Evolutionary conservation across 2,797 vertebrate species (phyloP).

Genomic region (Coreius guichenoti): DNA sequence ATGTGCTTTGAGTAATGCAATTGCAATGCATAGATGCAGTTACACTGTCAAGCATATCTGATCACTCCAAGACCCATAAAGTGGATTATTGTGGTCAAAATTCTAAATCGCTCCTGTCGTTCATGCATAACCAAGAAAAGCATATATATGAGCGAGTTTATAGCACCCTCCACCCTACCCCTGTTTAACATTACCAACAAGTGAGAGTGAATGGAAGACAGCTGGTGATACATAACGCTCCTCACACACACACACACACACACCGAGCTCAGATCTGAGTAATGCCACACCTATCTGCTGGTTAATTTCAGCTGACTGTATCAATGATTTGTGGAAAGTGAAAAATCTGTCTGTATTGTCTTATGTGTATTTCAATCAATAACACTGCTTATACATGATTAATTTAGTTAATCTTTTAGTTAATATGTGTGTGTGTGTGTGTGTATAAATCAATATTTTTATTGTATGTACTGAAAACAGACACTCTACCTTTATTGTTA

Average conservation of each 20-base stretch:
- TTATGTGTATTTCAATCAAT: too few species aligned
- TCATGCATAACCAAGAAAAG: constrained; percentile 23
- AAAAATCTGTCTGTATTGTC: background rate
- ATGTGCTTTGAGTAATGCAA: constrained; percentile 8
- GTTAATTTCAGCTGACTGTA: background rate
- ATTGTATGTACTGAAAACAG: background rate
- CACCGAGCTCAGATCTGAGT: background rate
- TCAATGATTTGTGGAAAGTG: background rate
- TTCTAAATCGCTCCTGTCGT: background rate
- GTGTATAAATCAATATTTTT: background rate
- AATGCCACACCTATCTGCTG: background rate
- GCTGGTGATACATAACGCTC: constrained; percentile 19
- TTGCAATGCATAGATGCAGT: background rate
- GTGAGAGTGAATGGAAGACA: constrained; percentile 29
- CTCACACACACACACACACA: background rate
- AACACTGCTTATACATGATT: too few species aligned
- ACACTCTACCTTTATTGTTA: background rate
- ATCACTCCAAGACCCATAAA: constrained; percentile 13
- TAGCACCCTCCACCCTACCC: background rate
- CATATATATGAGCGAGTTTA: constrained; percentile 7
- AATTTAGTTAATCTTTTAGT: too few species aligned
- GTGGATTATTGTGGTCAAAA: background rate
- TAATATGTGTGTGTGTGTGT: too few species aligned
- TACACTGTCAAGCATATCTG: background rate
- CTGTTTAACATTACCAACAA: constrained; percentile 23